Evolutionary conservation across 1,140 invertebrate species (phyloP).

Genomic region (Philaenus spumarius): DNA sequence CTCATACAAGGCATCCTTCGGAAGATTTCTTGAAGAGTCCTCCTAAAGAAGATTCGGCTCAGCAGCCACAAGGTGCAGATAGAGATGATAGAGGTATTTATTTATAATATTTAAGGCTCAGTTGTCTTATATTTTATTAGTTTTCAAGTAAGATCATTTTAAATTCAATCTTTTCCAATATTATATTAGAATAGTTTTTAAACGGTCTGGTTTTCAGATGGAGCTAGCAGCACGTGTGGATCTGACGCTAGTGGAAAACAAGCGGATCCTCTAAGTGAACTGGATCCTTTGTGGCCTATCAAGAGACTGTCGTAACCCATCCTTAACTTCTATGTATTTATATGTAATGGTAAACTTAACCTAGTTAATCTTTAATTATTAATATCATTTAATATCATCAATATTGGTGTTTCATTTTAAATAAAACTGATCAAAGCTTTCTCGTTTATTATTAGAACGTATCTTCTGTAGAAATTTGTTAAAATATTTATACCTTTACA

Average conservation of each 20-base stretch:
- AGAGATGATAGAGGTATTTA: not conserved
- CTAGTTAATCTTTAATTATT: too few relatives aligned
- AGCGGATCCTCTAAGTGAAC: constrained; percentile 50
- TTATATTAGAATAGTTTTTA: too few relatives aligned
- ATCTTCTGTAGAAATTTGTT: too few relatives aligned
- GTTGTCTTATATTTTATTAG: too few relatives aligned
- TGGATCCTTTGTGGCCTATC: constrained; percentile 58
- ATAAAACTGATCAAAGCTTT: too few relatives aligned
- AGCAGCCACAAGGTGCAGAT: not conserved
- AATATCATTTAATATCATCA: too few relatives aligned
- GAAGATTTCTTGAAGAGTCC: constrained; percentile 46
- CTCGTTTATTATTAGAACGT: too few relatives aligned
- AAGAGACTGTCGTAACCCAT: constrained; percentile 29
- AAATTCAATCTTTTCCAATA: too few relatives aligned
- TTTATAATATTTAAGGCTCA: too few relatives aligned
- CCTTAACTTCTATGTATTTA: not conserved
- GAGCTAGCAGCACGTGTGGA: not conserved
- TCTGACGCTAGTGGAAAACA: not conserved
- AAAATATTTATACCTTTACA: too few relatives aligned
- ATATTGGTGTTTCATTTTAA: too few relatives aligned
- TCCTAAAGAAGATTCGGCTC: constrained; percentile 20
- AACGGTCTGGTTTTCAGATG: not conserved
- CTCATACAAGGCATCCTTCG: constrained; percentile 46
- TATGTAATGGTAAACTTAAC: not conserved
- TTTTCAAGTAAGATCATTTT: too few relatives aligned